Base-by-base conservation (phyloP, 2,113 vertebrate genomes). In the Salvelinus alpinus region DNA sequence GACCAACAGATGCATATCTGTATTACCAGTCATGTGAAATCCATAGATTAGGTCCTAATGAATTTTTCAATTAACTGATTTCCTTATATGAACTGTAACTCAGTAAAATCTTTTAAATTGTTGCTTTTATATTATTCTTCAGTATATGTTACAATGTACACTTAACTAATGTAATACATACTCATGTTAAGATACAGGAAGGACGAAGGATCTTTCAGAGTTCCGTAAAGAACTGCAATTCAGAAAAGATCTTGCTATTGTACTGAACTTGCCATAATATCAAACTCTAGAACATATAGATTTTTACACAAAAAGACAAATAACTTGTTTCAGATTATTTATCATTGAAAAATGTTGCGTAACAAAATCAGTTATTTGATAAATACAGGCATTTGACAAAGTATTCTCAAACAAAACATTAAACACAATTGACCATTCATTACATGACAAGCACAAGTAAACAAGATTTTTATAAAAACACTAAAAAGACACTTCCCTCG, bases 381-480 rank as follows among this genome's bases (percentile, higher is more conserved):
- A 94, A 94, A 93, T 92, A 93, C 87, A 89, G 89, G 90, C 90
- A 91, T 92, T 89, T 88, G 78, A 91, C 89, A 91, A 92, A 90
- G 80, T 78, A 84, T 88, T 64, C 75, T 88, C 51, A 84, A 88
- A 79, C 87, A 83, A 87, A 83, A 72, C 74, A 24, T 48, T 16
- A 47, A 83, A 88, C 80, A 74, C 72, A 74, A 72, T 74, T 66
- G 6, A 83, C 73, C 78, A 85, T 86, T 73, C 75, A 80, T 85
- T 64, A 87, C 75, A 80, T 71, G 38, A 70, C 75, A 83, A 84
- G 84, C 81, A 89, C 85, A 90, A 78, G 82, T 70, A 86, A 64
- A 86, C 74, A 90, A 75, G 60, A 80, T 81, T 47, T 77, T 84
- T 72, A 78, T 62, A 75, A 84, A 70, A 86, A 76, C 84, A 89